Evolutionary conservation across 2,888 invertebrate genomes (phyloP).

Genomic region (Clivina fossor): DNA sequence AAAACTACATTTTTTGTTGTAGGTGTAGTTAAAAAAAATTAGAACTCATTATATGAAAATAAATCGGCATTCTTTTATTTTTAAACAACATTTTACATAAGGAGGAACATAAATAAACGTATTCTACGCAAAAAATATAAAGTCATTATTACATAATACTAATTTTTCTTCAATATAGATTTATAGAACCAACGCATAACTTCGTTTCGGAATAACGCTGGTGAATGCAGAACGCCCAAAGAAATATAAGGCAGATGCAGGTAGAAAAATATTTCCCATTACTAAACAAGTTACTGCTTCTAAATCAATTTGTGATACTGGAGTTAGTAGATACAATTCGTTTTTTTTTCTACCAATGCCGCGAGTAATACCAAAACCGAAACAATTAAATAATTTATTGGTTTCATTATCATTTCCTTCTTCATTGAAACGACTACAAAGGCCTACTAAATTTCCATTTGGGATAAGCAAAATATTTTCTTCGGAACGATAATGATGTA

Average conservation of each 20-base stretch:
- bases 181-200: slow-evolving; percentile 15
- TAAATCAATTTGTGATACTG: slow-evolving; percentile 54
- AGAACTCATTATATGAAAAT: slow-evolving; percentile 12
- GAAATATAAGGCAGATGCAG: slow-evolving; percentile 50
- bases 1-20: too few species aligned
- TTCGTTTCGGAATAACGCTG: slow-evolving; percentile 47
- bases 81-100: too few species aligned
- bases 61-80: too few species aligned
- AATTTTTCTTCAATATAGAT: slow-evolving; percentile 20
- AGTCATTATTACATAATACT: slow-evolving; percentile 7
- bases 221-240: slow-evolving; percentile 42
- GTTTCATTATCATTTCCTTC: slow-evolving; percentile 24
- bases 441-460: slow-evolving; percentile 68
- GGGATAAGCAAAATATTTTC: slow-evolving; percentile 57
- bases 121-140: background rate
- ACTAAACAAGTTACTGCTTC: slow-evolving; percentile 59
- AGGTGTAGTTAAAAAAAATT: too few species aligned
- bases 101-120: slow-evolving; percentile 8
- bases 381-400: slow-evolving; percentile 35
- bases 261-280: slow-evolving; percentile 46
- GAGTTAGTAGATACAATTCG: slow-evolving; percentile 66
- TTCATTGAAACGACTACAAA: slow-evolving; percentile 53
- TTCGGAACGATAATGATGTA: slow-evolving; percentile 41
- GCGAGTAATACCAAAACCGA: slow-evolving; percentile 67
- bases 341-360: slow-evolving; percentile 64